Evolutionary conservation across 1,140 invertebrate genomes (phyloP), one percentile per base, ranked within the genome.

Genomic region (Condylostylus longicornis): DNA sequence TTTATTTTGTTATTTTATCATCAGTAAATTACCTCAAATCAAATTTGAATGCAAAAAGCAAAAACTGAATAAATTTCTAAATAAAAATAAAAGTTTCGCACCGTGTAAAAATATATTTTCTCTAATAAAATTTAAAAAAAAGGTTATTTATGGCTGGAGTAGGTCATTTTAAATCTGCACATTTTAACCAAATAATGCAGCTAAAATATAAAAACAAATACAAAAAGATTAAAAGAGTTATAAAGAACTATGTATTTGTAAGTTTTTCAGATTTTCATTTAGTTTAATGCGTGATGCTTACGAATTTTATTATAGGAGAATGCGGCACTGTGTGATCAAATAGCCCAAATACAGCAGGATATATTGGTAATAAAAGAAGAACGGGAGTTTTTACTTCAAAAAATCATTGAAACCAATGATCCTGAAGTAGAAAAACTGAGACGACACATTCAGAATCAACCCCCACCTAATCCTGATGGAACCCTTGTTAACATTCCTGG

Each of bases 261-360:
- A 64, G 68, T 63, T 15, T 30, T 18, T 40, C 17, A 44, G 20
- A 30, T 32, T 17, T 19, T 33, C 14, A 8, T 9, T 32, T 13
- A 19, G 37, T 23, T 30, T 8, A 23, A 5, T 7, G 34, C 28
- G 35, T 35, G 28, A 34, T 39, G 33, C 36, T 39, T 35, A 29
- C 15, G 41, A 44, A 55, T 61, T 14, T 22, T 15, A 35, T 18
- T 30, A 9, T 42, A 83, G 81, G 74, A 82, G 67, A 85, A 85
- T 69, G 75, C 79, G 28, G 74, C 79, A 2, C 48, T 84, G 4
- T 81, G 80, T 51, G 82, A 85, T 67, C 78, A 83, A 67, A 74
- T 83, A 20, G 69, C 77, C 4, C 62, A 72, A 47, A 67, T 79
- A 28, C 79, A 86, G 59, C 73, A 77, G 34, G 78, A 79, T 60